Percentiles rank a stretch among this genome's conserved stretches.
phyloP scores from a whole-genome alignment of 2,888 invertebrate genomes.

The Carcina quercana region DNA sequence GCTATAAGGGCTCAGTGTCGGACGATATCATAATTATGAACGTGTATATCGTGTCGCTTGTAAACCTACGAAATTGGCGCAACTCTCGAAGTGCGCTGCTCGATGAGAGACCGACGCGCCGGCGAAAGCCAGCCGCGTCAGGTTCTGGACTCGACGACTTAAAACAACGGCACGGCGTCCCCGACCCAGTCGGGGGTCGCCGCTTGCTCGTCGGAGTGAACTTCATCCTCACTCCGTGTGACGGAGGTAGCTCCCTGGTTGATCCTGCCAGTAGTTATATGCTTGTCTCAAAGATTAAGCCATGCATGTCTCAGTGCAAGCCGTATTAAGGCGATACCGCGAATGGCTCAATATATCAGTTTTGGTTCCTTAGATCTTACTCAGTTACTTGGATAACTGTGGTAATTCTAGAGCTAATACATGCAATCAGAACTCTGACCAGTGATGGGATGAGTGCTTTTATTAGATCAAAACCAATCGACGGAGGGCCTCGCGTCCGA shows the following conservation, averaged over 20 bases:
- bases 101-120: not conserved
- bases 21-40: conserved; percentile 1
- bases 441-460: conserved; percentile 59
- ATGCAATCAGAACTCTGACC: conserved; percentile 66
- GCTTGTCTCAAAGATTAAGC: conserved; percentile 80
- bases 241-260: conserved; percentile 42
- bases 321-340: conserved; percentile 72
- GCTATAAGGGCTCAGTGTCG: no score
- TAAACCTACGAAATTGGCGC: conserved; percentile 1
- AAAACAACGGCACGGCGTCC: conserved; percentile 1
- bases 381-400: conserved; percentile 71
- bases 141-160: not conserved
- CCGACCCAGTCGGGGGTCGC: not conserved
- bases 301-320: conserved; percentile 79
- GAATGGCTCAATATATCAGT: conserved; percentile 77
- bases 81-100: not conserved
- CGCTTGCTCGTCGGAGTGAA: conserved; percentile 4
- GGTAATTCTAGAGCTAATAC: conserved; percentile 76
- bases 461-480: conserved; percentile 54
- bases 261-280: conserved; percentile 78
- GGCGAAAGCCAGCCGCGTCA: not conserved
- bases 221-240: conserved; percentile 4
- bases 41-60: conserved; percentile 1
- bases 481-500: conserved; percentile 41
- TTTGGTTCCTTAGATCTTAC: conserved; percentile 70